These are phyloP conservation scores for Mizuhopecten yessoensis DNA, from an alignment of 1,140 invertebrate genomes.

Conservation along the genomic window DNA sequence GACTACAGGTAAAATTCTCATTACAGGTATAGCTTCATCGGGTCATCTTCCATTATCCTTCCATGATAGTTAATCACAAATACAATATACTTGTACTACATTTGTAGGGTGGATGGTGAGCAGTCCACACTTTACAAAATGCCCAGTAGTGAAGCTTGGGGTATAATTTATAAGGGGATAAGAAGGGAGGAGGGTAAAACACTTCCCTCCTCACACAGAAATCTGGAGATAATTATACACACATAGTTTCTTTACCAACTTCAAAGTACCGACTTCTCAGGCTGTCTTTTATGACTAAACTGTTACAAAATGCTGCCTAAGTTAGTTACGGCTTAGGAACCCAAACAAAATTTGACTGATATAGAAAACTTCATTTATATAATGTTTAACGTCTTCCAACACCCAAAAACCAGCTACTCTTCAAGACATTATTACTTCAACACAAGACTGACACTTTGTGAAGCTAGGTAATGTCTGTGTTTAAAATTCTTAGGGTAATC, in stretches of 20 bases:
- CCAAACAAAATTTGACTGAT: constrained; percentile 8
- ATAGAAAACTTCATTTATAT: constrained; percentile 26
- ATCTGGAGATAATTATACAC: constrained; percentile 32
- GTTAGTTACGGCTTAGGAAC: background rate
- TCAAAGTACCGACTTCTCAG: background rate
- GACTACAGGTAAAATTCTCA: background rate
- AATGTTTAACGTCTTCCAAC: background rate
- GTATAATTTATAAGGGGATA: constrained; percentile 18
- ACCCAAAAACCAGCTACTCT: constrained; percentile 5
- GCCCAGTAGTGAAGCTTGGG: background rate
- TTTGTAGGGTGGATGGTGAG: background rate
- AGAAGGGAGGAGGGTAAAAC: background rate
- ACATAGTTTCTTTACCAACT: constrained; percentile 39
- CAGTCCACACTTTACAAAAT: background rate
- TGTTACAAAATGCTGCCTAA: constrained; percentile 7
- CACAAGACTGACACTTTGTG: background rate
- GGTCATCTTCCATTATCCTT: background rate
- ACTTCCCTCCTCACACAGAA: constrained; percentile 31
- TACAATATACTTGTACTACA: background rate
- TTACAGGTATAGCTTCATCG: background rate
- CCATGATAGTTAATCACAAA: background rate
- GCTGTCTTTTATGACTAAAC: constrained; percentile 19
- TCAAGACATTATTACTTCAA: background rate
- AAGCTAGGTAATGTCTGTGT: background rate
- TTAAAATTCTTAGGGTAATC: background rate